These are phyloP conservation scores for Tuberolachnus salignus DNA, from an alignment of 2,888 invertebrate genomes.

Conservation along the genomic window DNA sequence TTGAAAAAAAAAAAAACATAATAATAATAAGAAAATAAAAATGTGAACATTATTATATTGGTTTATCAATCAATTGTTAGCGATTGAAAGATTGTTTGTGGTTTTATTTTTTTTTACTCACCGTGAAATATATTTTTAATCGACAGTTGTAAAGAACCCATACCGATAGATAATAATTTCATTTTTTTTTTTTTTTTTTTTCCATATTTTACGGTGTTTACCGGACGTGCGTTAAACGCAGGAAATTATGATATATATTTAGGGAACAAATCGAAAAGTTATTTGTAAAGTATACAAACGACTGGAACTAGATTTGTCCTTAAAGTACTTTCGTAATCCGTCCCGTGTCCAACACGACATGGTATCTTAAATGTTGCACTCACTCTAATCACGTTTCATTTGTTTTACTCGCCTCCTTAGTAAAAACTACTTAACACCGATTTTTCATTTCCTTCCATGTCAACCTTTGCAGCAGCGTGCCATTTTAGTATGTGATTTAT, in stretches of 20 bases:
- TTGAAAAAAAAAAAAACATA: too few relatives aligned
- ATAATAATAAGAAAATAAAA: too few relatives aligned
- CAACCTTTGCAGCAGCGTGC: background rate
- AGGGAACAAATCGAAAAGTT: constrained; percentile 8
- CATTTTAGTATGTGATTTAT: constrained; percentile 14
- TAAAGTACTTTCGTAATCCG: constrained; percentile 26
- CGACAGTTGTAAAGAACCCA: too few relatives aligned
- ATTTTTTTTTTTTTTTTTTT: too few relatives aligned
- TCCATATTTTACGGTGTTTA: background rate
- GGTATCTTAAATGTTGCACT: constrained; percentile 26
- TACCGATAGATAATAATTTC: too few relatives aligned
- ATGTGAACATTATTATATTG: too few relatives aligned
- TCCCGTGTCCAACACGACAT: constrained; percentile 8
- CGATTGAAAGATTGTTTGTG: too few relatives aligned
- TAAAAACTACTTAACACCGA: constrained; percentile 37
- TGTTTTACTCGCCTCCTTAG: constrained; percentile 22
- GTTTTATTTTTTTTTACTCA: too few relatives aligned
- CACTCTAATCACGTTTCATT: constrained; percentile 43
- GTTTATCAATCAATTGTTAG: too few relatives aligned
- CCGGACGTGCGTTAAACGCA: background rate
- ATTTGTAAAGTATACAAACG: constrained; percentile 3
- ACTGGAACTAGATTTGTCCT: constrained; percentile 8
- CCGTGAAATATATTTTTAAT: too few relatives aligned
- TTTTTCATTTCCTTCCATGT: constrained; percentile 41
- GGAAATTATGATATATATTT: background rate